Conservation (phyloP, 2,113 vertebrate genomes). For the Varanus salvator region DNA sequence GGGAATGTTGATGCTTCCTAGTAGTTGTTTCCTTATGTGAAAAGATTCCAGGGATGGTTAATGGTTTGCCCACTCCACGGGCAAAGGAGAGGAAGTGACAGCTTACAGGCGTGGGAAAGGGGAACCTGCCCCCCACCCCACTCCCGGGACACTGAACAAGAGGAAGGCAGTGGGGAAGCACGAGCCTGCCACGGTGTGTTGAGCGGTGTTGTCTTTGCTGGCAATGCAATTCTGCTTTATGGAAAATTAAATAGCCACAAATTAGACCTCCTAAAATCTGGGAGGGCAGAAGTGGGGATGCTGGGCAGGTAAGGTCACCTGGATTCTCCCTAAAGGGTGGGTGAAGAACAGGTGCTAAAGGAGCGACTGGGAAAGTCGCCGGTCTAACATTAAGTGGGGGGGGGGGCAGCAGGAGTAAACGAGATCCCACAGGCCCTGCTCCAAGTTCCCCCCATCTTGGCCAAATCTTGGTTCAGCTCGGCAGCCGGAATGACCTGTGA, state of each 20-base stretch:
- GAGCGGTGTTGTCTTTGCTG: no score
- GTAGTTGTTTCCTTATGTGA: no score
- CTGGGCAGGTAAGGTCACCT: background rate
- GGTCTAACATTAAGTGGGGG: background rate
- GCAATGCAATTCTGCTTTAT: background rate
- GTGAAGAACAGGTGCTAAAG: background rate
- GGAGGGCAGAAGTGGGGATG: background rate
- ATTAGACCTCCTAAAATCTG: background rate
- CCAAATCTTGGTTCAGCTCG: background rate
- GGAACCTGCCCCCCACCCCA: no score
- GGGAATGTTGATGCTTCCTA: no score
- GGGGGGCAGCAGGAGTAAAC: background rate
- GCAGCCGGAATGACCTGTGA: background rate
- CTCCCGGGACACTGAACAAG: no score
- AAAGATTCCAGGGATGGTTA: background rate
- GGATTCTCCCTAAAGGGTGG: background rate
- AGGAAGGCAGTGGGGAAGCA: background rate
- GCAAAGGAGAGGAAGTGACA: background rate
- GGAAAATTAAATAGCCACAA: background rate
- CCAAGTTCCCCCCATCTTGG: background rate
- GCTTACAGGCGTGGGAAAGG: background rate
- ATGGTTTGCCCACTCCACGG: background rate
- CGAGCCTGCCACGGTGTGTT: no score
- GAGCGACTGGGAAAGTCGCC: background rate
- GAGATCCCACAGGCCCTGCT: background rate